These are phyloP conservation scores for Dermochelys coriacea DNA, from an alignment of 2,797 vertebrate species.

Conservation along the genomic window DNA sequence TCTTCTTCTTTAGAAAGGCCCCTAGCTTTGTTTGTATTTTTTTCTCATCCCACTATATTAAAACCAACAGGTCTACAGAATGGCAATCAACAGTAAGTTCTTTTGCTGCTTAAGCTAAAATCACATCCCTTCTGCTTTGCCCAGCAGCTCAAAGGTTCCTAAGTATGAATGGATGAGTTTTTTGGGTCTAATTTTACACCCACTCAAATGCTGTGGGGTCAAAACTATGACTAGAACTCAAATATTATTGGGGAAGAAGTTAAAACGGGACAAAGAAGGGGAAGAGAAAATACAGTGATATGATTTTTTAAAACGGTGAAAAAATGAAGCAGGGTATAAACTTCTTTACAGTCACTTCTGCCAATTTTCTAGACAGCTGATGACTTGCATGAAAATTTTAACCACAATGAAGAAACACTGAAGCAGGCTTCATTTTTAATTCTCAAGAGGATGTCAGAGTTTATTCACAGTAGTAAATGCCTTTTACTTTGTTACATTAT, in stretches of 20 bases:
- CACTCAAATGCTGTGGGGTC: not conserved
- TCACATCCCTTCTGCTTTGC: not conserved
- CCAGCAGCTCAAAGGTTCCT: not conserved
- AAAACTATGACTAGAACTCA: not conserved
- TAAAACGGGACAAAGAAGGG: not conserved
- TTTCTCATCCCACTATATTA: not conserved
- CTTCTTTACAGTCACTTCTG: not conserved
- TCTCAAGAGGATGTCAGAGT: conserved; percentile 23
- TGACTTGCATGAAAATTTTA: not conserved
- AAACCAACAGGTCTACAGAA: not conserved
- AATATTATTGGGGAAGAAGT: not conserved
- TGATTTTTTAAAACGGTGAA: not conserved
- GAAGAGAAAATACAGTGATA: not conserved
- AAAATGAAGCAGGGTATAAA: not conserved
- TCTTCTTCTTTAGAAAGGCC: not conserved
- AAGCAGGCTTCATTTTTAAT: not conserved
- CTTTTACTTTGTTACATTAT: not conserved
- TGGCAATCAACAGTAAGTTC: not conserved
- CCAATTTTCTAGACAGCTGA: not conserved
- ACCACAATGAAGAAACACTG: conserved; percentile 13
- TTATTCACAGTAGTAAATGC: conserved; percentile 46
- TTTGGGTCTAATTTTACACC: not conserved
- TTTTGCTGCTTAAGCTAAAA: not conserved
- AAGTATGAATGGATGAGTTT: too few species aligned
- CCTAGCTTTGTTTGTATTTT: not conserved